Evolutionary conservation across 2,797 vertebrate genomes (phyloP).

Genomic region (Eulemur mongoz): DNA sequence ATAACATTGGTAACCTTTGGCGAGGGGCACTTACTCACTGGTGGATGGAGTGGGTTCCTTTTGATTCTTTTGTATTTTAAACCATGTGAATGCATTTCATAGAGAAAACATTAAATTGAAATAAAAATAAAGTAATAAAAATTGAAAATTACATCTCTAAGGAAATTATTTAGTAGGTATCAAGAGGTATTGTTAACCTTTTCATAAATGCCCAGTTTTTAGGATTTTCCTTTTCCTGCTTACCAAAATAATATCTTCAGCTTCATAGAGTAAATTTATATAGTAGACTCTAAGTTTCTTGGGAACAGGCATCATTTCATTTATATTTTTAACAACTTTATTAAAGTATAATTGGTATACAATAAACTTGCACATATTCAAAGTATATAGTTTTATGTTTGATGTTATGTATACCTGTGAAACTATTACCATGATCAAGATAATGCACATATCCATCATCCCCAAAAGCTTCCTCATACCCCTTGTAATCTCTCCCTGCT

Average conservation of each 20-base stretch:
- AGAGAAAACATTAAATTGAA: background rate
- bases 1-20: constrained; percentile 4
- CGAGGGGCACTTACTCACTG: background rate
- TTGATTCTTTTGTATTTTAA: constrained; percentile 37
- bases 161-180: constrained; percentile 2
- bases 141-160: background rate
- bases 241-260: constrained; percentile 2
- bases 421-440: background rate
- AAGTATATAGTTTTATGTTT: background rate
- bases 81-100: background rate
- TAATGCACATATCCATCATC: background rate
- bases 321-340: constrained; percentile 20
- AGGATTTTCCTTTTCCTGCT: constrained; percentile 19
- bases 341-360: background rate
- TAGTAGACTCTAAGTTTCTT: background rate
- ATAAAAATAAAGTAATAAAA: constrained; percentile 10
- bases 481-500: background rate
- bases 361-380: background rate
- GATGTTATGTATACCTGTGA: background rate
- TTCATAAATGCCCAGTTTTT: background rate
- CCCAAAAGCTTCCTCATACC: background rate
- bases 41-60: background rate
- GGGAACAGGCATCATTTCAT: background rate
- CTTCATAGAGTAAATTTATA: background rate
- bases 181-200: background rate